A percentile compares a stretch with the other conserved stretches of the same genome.
phyloP scores from a whole-genome alignment of 2,888 invertebrate genomes.

The Urechis unicinctus region DNA sequence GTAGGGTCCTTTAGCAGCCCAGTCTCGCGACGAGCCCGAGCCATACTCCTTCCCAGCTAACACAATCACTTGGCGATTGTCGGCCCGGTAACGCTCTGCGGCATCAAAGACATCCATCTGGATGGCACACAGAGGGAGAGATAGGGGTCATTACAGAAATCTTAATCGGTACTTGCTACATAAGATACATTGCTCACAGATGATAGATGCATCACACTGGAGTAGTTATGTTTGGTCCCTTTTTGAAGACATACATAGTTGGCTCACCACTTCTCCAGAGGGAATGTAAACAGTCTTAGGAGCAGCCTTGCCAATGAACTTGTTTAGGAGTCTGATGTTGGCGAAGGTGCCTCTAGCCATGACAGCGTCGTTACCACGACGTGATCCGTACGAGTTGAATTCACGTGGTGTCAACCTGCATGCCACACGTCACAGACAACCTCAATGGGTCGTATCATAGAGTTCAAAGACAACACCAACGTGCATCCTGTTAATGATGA shows the following conservation, averaged over 20 bases:
- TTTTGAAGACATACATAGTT: no score
- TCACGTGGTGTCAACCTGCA: constrained; percentile 78
- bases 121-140: no score
- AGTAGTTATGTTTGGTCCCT: no score
- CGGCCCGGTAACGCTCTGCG: constrained; percentile 75
- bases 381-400: constrained; percentile 96
- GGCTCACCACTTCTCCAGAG: constrained; percentile 67
- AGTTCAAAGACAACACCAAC: no score
- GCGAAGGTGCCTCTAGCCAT: constrained; percentile 98
- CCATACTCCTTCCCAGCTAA: constrained; percentile 97
- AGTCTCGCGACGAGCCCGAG: constrained; percentile 93
- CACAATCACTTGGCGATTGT: constrained; percentile 71
- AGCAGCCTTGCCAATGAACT: constrained; percentile 58
- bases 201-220: no score
- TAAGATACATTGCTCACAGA: no score
- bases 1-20: constrained; percentile 98
- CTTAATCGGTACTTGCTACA: not conserved
- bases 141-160: no score
- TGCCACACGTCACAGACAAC: no score
- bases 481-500: no score
- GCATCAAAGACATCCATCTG: constrained; percentile 91
- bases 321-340: constrained; percentile 91
- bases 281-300: constrained; percentile 83
- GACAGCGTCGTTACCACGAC: constrained; percentile 93
- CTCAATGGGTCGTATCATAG: no score